Evolutionary conservation across 2,888 invertebrate species (phyloP), one percentile per base, ranked within the genome.

Genomic region (Elmis aenea): DNA sequence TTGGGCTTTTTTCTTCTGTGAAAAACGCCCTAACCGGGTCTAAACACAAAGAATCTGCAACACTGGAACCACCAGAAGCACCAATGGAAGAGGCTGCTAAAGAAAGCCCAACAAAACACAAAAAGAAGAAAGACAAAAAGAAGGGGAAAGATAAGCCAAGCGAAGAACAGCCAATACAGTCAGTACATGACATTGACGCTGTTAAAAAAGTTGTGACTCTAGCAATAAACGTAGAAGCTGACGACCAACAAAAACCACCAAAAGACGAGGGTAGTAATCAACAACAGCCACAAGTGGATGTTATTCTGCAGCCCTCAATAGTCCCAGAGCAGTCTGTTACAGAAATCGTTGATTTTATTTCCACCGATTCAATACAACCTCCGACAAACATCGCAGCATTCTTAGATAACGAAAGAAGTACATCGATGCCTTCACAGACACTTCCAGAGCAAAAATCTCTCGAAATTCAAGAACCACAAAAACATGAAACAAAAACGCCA

Each of bases 1-100:
- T 51, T 13, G 53, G 57, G 10, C 38, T 60, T 16, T 33, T 61
- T 3, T 51, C 57, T 9, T 56, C 57, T 2, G 55, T 60, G 3
- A 61, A 59, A 45, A 52, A 42, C 32, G 57, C 42, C 5, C 43
- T 59, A 15, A 41, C 46, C 2, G 46, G 52, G 26, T 48, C 52
- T 8, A 56, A 55, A 39, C 41, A 34, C 5, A 37, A 41, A 33
- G 13, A 48, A 41, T 30, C 45, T 30, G 28, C 46, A 35, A 23
- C 21, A 26, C 23, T 18, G 13, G 42, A 42, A 24, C 33, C 10
- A 27, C 11, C 32, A 10, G 23, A 6, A 38, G 24, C 5, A 13
- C 11, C 18, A 6, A 31, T 30, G 9, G 20, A 36, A 6, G 39
- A 48, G 16, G 32, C 26, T 28, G 28, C 37, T 1, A 38, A 46